These are phyloP conservation scores for Plemyria rubiginata DNA, from an alignment of 2,888 invertebrate species.

Conservation along the genomic window DNA sequence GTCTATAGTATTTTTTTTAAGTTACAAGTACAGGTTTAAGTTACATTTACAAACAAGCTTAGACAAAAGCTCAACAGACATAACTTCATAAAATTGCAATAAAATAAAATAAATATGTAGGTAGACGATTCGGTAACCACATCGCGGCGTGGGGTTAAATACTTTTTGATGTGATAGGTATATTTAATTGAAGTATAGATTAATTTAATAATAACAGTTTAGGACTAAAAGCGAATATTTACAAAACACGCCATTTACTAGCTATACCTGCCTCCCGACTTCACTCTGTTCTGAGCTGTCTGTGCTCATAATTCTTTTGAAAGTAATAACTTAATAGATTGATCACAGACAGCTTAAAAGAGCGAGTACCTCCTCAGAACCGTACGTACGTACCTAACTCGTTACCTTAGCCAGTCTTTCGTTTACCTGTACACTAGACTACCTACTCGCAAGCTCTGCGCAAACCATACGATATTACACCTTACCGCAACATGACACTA, in stretches of 20 bases:
- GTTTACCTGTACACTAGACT: slow-evolving; percentile 75
- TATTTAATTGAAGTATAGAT: slow-evolving; percentile 55
- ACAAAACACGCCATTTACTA: slow-evolving; percentile 74
- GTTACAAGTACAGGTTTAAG: slow-evolving; percentile 13
- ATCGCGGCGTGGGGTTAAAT: slow-evolving; percentile 40
- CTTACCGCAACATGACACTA: slow-evolving; percentile 18
- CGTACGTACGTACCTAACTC: slow-evolving; percentile 62
- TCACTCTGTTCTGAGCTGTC: slow-evolving; percentile 39
- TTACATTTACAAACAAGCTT: slow-evolving; percentile 23
- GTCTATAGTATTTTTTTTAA: slow-evolving; percentile 9
- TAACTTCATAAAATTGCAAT: slow-evolving; percentile 29
- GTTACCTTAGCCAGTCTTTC: slow-evolving; percentile 83
- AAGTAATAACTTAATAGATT: neutral
- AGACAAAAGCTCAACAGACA: slow-evolving; percentile 26
- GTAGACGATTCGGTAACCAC: slow-evolving; percentile 32
- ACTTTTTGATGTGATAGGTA: slow-evolving; percentile 41
- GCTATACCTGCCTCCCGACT: slow-evolving; percentile 72
- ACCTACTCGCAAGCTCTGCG: slow-evolving; percentile 31
- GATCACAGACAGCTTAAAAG: slow-evolving; percentile 28
- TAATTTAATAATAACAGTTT: slow-evolving; percentile 62
- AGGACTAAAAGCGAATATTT: slow-evolving; percentile 79
- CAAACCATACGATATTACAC: slow-evolving; percentile 28
- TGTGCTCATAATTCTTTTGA: slow-evolving; percentile 3
- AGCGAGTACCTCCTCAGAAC: slow-evolving; percentile 39
- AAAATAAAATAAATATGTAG: slow-evolving; percentile 38